Evolutionary conservation across 23 tunicate genomes (phyloP).

Genomic region (Styela clava): DNA sequence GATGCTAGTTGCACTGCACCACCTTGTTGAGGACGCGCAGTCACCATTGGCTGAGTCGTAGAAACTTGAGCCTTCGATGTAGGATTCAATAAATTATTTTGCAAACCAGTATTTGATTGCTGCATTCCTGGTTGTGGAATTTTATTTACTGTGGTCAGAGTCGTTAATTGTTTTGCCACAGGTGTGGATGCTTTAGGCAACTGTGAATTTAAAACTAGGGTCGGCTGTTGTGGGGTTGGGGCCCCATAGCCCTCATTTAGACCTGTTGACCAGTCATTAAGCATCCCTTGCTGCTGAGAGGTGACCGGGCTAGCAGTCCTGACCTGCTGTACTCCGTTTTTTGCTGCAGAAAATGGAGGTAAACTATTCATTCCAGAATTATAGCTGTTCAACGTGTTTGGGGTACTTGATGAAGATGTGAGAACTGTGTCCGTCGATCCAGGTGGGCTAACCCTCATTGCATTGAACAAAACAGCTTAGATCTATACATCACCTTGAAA

Average conservation of each 20-base stretch:
- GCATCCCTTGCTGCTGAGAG: neutral
- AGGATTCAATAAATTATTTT: neutral
- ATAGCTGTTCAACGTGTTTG: neutral
- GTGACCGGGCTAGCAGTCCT: slow-evolving; percentile 7
- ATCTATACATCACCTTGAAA: too few species aligned
- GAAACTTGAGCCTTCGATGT: neutral
- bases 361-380: neutral
- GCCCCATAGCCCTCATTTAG: neutral
- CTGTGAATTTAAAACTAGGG: neutral
- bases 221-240: neutral
- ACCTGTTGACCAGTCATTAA: slow-evolving; percentile 8
- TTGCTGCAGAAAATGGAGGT: neutral
- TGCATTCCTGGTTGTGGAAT: neutral
- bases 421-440: slow-evolving; percentile 11
- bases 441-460: slow-evolving; percentile 33
- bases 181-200: neutral
- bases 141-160: slow-evolving; percentile 14
- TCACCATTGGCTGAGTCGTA: neutral
- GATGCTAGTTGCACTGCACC: slow-evolving; percentile 4
- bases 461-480: too few species aligned
- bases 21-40: slow-evolving; percentile 21
- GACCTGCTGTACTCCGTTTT: slow-evolving; percentile 13
- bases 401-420: slow-evolving; percentile 2
- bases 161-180: slow-evolving; percentile 14
- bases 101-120: neutral